Percentiles rank a stretch among this genome's conserved stretches.
Conservation (phyloP, 2,888 invertebrate genomes). For the Rapana venosa region DNA sequence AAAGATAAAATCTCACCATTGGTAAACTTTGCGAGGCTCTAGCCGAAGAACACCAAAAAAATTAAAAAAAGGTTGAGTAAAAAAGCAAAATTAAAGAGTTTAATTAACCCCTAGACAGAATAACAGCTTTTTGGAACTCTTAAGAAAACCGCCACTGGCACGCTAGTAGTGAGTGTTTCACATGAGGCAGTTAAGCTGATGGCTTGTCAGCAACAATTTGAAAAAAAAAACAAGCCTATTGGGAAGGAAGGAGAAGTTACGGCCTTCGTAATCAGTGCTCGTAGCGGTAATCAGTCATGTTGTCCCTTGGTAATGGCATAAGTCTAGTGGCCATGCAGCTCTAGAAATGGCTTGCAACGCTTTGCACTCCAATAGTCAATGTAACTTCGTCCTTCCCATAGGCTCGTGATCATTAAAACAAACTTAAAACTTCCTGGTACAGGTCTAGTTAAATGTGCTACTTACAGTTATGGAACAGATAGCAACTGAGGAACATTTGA, state of each 20-base stretch:
- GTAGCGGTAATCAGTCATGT: not conserved
- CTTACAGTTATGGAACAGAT: not conserved
- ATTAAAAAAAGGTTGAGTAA: too few relatives aligned
- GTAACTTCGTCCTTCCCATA: not conserved
- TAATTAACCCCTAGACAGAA: too few relatives aligned
- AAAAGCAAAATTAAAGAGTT: too few relatives aligned
- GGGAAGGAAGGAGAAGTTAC: conserved; percentile 7
- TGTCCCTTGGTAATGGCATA: not conserved
- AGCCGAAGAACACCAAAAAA: too few relatives aligned
- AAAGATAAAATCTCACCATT: too few relatives aligned
- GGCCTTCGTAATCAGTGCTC: not conserved
- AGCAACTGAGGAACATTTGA: too few relatives aligned
- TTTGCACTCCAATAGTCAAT: not conserved
- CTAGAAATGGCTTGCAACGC: not conserved
- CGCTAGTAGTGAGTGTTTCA: too few relatives aligned
- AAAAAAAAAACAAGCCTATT: not conserved
- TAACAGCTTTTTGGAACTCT: too few relatives aligned
- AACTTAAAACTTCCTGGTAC: not conserved
- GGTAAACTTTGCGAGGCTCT: too few relatives aligned
- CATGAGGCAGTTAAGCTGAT: too few relatives aligned
- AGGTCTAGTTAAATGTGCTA: not conserved
- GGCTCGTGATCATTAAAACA: not conserved
- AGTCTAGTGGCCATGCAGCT: conserved; percentile 8
- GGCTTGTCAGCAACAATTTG: too few relatives aligned
- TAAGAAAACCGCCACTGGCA: too few relatives aligned